These are phyloP conservation scores for Temnothorax curvispinosus DNA, from an alignment of 1,140 invertebrate species.

Conservation along the genomic window DNA sequence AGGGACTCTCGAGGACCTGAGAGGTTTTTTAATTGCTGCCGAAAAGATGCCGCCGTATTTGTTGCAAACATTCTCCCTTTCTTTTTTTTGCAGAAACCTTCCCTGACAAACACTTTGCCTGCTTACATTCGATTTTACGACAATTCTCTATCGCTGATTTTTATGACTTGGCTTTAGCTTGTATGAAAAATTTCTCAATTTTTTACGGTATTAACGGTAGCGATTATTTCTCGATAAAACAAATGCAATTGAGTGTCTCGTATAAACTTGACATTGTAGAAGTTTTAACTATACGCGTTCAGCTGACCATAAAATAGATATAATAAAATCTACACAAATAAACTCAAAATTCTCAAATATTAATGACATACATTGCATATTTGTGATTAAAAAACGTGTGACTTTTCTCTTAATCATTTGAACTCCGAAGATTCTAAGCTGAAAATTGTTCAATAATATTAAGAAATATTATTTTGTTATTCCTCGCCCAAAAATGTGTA, in stretches of 20 bases:
- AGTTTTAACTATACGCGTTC: neutral
- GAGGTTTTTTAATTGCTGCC: constrained; percentile 12
- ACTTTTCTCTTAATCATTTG: neutral
- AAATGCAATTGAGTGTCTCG: neutral
- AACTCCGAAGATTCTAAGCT: neutral
- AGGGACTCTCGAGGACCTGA: constrained; percentile 2
- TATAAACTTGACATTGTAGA: neutral
- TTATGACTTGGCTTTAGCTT: neutral
- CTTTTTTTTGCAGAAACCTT: neutral
- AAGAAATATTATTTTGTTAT: neutral
- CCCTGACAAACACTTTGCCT: neutral
- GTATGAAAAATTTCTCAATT: neutral
- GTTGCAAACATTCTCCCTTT: constrained; percentile 12
- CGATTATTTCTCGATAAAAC: neutral
- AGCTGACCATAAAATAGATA: neutral
- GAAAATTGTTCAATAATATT: neutral
- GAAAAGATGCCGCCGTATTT: constrained; percentile 48
- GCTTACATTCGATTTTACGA: neutral
- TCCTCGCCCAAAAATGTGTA: neutral
- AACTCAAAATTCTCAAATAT: neutral
- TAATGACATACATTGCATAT: neutral
- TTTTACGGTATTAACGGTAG: neutral
- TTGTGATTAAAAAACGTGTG: neutral
- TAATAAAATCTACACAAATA: neutral
- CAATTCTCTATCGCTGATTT: neutral